phyloP scores from a whole-genome alignment of 1,140 invertebrate genomes.

The Listronotus bonariensis region DNA sequence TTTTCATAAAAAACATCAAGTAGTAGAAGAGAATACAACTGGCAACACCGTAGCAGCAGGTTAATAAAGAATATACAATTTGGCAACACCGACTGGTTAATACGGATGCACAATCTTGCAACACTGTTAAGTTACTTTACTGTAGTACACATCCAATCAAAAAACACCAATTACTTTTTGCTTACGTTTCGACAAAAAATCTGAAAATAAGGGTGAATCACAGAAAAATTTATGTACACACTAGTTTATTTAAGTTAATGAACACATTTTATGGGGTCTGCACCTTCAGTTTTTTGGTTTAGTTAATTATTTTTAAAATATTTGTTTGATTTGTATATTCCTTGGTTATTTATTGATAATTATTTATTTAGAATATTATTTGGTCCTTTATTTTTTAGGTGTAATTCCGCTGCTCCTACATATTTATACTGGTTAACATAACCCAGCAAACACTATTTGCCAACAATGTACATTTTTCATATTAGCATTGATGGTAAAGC shows the following conservation, averaged over 20 bases:
- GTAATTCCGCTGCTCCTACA: too few relatives aligned
- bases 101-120: conserved; percentile 13
- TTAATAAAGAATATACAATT: conserved; percentile 13
- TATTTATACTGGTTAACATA: too few relatives aligned
- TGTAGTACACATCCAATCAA: background rate
- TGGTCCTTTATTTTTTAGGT: too few relatives aligned
- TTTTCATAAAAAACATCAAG: conserved; percentile 24
- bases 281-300: too few relatives aligned
- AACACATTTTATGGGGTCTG: too few relatives aligned
- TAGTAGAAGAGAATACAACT: conserved; percentile 23
- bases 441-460: too few relatives aligned
- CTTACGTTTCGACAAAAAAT: conserved; percentile 18
- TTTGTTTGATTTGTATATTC: too few relatives aligned
- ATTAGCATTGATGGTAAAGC: too few relatives aligned
- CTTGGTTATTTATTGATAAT: too few relatives aligned
- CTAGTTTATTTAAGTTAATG: background rate
- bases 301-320: too few relatives aligned
- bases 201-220: conserved; percentile 14
- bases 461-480: too few relatives aligned
- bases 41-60: conserved; percentile 23
- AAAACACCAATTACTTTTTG: background rate
- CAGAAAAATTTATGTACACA: background rate
- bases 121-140: background rate
- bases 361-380: too few relatives aligned
- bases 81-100: conserved; percentile 25